Conservation (phyloP, 2,113 vertebrate genomes). For the Sceloporus tristichus region DNA sequence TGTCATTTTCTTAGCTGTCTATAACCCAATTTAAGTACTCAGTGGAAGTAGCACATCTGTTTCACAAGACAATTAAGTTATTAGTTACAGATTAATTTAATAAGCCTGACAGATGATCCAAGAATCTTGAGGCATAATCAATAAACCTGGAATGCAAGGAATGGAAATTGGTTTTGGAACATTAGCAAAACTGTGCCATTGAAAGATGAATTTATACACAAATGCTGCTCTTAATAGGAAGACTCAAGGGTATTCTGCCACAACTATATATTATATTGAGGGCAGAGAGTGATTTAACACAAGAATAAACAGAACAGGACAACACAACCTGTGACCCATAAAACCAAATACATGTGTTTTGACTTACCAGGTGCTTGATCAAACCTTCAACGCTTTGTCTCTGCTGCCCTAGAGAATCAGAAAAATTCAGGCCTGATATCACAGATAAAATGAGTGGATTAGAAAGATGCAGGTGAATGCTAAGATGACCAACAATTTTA, state of each 20-base stretch:
- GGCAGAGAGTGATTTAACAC: neutral
- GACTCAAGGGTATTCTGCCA: slow-evolving; percentile 7
- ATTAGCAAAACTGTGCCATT: slow-evolving; percentile 67
- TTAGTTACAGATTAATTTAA: slow-evolving; percentile 75
- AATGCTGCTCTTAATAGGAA: slow-evolving; percentile 50
- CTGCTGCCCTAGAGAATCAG: too few relatives aligned
- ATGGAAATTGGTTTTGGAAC: slow-evolving; percentile 71
- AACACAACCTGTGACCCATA: neutral
- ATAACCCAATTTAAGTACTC: slow-evolving; percentile 71
- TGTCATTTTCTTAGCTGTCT: slow-evolving; percentile 70
- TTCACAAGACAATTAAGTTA: slow-evolving; percentile 79
- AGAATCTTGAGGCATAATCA: slow-evolving; percentile 73
- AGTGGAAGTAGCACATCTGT: slow-evolving; percentile 74
- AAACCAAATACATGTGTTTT: neutral
- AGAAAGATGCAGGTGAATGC: too few relatives aligned
- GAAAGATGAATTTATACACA: slow-evolving; percentile 69
- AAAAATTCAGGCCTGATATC: too few relatives aligned
- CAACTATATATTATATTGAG: neutral
- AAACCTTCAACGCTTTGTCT: neutral
- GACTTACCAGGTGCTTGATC: neutral
- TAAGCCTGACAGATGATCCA: slow-evolving; percentile 66
- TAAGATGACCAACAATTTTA: too few relatives aligned
- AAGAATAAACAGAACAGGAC: neutral
- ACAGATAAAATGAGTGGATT: too few relatives aligned
- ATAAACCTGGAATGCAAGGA: slow-evolving; percentile 75